Evolutionary conservation across 2,888 invertebrate genomes (phyloP), one percentile per base, ranked within the genome.

Genomic region (Plebejus argus): DNA sequence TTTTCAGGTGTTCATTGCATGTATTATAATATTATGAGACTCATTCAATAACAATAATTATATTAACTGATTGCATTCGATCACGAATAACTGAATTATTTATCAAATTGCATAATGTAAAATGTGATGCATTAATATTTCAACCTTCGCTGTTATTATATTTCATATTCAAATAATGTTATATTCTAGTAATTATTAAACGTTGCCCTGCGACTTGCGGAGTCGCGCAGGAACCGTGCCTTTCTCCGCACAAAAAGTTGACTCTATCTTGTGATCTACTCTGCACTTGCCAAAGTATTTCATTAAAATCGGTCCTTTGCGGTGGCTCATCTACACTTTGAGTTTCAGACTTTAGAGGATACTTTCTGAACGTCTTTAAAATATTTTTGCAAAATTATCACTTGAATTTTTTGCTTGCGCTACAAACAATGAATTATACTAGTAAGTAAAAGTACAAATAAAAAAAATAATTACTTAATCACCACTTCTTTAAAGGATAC

Each of bases 31-130:
- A 66, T 28, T 66, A 66, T 28, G 66, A 66, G 66, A 28, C 66
- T 66, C 66, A 66, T 66, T 66, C 66, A 28, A 66, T 66, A 66
- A 66, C 66, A 28, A 66, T 74, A 74, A 74, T 74, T 74, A 74
- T 74, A 74, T 74, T 53, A 74, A 49, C 49, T 45, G 74, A 74
- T 74, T 49, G 49, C 28, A 74, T 49, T 74, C 49, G 49, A 74
- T 74, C n/a, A 74, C 28, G 49, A 53, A 23, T 23, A 71, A 74
- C 74, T 74, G 39, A 74, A 74, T 74, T 74, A 74, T 53, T 74
- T 53, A 74, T 74, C 28, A 74, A 49, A 66, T 66, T 28, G 66
- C 66, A 15, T 15, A 66, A 66, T 66, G 23, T 28, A 28, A 66
- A 66, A 28, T 61, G 20, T 61, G 58, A 61, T 66, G 23, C 23